Conservation (phyloP, 2,888 invertebrate genomes). For the Abrostola tripartita region DNA sequence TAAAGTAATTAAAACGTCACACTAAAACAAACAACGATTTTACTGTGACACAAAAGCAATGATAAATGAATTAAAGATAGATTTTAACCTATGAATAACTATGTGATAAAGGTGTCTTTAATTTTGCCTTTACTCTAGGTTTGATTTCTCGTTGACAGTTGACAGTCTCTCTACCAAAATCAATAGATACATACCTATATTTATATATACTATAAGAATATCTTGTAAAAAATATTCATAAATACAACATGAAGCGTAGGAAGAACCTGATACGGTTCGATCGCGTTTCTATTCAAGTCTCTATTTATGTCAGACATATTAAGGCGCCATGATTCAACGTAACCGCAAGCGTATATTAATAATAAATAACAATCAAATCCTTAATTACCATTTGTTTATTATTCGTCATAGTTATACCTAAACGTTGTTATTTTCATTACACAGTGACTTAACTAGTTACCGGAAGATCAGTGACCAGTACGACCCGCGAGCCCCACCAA, state of each 20-base stretch:
- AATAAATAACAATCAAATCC: no score
- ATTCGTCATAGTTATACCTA: constrained; percentile 3
- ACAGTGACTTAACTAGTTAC: constrained; percentile 55
- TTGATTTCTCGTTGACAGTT: no score
- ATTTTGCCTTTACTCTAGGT: no score
- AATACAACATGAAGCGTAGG: constrained; percentile 43
- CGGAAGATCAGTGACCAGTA: constrained; percentile 85
- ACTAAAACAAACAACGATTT: no score
- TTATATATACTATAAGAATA: no score
- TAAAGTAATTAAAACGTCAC: no score
- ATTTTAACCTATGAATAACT: no score
- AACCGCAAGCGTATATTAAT: neutral
- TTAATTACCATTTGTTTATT: neutral
- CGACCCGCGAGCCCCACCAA: constrained; percentile 62
- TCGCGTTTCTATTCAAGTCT: constrained; percentile 42
- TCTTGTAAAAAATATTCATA: constrained; percentile 20
- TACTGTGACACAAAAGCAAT: no score
- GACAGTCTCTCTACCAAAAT: no score
- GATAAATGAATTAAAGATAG: no score
- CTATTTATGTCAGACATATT: constrained; percentile 33
- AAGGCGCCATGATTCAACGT: constrained; percentile 14
- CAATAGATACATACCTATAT: no score
- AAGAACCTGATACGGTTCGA: constrained; percentile 49
- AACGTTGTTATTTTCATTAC: constrained; percentile 27
- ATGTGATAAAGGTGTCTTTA: no score